These are phyloP conservation scores for Zosterops borbonicus DNA, from an alignment of 2,113 vertebrate genomes.

Conservation along the genomic window DNA sequence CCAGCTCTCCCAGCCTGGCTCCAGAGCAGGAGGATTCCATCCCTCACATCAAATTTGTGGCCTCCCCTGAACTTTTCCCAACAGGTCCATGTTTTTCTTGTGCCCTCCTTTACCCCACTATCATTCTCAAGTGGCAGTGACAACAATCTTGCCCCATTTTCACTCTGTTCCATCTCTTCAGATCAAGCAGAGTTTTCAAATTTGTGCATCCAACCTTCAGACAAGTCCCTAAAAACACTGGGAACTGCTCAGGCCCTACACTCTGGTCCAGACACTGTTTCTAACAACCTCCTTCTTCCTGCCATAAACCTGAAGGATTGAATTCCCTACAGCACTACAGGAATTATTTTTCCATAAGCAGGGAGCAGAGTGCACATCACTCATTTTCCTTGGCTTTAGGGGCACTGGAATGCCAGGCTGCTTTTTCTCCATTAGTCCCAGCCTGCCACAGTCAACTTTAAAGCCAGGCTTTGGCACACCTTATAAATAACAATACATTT, in stretches of 20 bases:
- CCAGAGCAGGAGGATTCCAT: no score
- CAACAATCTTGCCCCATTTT: neutral
- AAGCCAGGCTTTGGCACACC: slow-evolving; percentile 21
- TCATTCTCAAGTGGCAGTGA: neutral
- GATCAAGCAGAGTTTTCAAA: neutral
- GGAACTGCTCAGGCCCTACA: neutral
- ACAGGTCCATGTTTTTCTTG: no score
- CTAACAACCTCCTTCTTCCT: neutral
- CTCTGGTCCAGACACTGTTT: neutral
- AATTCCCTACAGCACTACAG: neutral
- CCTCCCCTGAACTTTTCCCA: no score
- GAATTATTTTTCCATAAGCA: slow-evolving; percentile 34
- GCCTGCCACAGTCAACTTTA: slow-evolving; percentile 11
- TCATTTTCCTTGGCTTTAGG: slow-evolving; percentile 10
- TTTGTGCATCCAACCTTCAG: neutral
- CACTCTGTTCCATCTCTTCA: neutral
- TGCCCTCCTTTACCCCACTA: no score
- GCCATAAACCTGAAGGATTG: neutral
- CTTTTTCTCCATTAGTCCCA: slow-evolving; percentile 43
- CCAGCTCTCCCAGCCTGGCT: no score
- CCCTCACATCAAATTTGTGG: no score
- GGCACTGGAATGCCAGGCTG: neutral
- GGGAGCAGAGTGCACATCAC: neutral
- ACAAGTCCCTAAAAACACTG: neutral
- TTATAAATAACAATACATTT: slow-evolving; percentile 54